phyloP scores from a whole-genome alignment of 2,113 vertebrate genomes.

The Atrichornis clamosus region DNA sequence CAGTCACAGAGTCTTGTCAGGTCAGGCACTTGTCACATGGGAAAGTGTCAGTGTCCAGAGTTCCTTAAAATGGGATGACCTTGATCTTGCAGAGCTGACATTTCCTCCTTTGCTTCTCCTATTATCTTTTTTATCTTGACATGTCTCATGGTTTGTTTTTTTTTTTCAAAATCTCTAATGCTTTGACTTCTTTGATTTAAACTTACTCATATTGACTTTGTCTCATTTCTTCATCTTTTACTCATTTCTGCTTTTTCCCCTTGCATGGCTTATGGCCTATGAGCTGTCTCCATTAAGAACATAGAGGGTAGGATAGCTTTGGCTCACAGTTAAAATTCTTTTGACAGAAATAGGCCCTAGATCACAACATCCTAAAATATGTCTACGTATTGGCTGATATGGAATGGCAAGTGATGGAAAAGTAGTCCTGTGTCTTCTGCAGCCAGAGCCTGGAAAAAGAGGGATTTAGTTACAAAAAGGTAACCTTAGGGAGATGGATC shows the following conservation, averaged over 20 bases:
- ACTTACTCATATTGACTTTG: background rate
- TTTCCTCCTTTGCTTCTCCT: background rate
- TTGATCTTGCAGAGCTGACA: background rate
- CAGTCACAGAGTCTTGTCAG: background rate
- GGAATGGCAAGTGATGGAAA: background rate
- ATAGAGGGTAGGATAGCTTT: background rate
- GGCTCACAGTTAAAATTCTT: background rate
- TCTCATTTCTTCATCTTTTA: background rate
- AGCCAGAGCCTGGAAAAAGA: background rate
- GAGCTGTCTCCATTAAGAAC: background rate
- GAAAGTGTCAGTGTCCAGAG: background rate
- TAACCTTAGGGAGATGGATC: background rate
- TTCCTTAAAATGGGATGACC: background rate
- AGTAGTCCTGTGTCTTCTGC: background rate
- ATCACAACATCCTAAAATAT: background rate
- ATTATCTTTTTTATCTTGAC: background rate
- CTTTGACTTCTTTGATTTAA: background rate
- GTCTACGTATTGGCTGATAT: background rate
- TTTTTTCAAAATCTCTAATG: background rate
- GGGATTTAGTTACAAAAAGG: background rate
- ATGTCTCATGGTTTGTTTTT: background rate
- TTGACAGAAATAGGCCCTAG: background rate
- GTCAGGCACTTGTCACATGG: fast-evolving
- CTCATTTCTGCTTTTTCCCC: background rate
- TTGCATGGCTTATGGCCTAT: background rate